These are phyloP conservation scores for Drosophila mimica DNA, from an alignment of 2,888 invertebrate species.

Conservation along the genomic window DNA sequence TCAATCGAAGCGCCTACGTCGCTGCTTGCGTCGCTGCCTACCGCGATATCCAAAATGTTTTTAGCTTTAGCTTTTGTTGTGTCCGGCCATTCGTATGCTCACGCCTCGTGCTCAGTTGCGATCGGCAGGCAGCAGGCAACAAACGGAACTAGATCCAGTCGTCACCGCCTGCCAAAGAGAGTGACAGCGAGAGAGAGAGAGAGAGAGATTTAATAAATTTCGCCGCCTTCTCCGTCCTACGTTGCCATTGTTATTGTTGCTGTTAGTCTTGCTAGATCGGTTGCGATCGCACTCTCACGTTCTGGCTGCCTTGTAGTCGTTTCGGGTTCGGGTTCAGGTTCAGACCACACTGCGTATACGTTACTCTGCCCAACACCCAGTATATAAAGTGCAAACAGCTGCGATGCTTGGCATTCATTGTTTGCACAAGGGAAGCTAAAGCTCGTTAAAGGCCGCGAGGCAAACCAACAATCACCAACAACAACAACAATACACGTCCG, in stretches of 20 bases:
- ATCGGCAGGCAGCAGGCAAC: slow-evolving; percentile 62
- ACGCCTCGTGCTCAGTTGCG: slow-evolving; percentile 49
- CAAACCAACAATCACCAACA: slow-evolving; percentile 8
- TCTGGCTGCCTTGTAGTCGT: slow-evolving; percentile 21
- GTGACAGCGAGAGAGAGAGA: background rate
- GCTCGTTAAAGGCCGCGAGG: slow-evolving; percentile 16
- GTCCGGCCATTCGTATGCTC: slow-evolving; percentile 33
- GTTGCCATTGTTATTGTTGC: slow-evolving; percentile 10
- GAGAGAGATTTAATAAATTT: slow-evolving; percentile 44
- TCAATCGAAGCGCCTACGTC: slow-evolving; percentile 31
- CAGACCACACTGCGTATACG: slow-evolving; percentile 47
- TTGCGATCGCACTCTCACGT: slow-evolving; percentile 10
- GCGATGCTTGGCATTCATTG: slow-evolving; percentile 72
- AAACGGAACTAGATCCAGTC: slow-evolving; percentile 59
- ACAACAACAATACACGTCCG: background rate
- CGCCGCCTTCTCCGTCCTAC: slow-evolving; percentile 35
- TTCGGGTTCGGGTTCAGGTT: slow-evolving; percentile 51
- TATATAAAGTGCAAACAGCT: slow-evolving; percentile 70
- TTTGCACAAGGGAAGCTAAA: slow-evolving; percentile 65
- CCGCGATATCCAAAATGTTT: slow-evolving; percentile 35
- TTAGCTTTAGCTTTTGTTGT: slow-evolving; percentile 33
- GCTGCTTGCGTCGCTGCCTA: slow-evolving; percentile 6
- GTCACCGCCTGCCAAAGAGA: slow-evolving; percentile 21
- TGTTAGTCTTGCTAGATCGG: slow-evolving; percentile 5
- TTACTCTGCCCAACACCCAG: slow-evolving; percentile 33